Percentiles rank a stretch among this genome's conserved stretches.
phyloP scores from a whole-genome alignment of 2,888 invertebrate genomes.

The Lordiphosa fenestrarum region DNA sequence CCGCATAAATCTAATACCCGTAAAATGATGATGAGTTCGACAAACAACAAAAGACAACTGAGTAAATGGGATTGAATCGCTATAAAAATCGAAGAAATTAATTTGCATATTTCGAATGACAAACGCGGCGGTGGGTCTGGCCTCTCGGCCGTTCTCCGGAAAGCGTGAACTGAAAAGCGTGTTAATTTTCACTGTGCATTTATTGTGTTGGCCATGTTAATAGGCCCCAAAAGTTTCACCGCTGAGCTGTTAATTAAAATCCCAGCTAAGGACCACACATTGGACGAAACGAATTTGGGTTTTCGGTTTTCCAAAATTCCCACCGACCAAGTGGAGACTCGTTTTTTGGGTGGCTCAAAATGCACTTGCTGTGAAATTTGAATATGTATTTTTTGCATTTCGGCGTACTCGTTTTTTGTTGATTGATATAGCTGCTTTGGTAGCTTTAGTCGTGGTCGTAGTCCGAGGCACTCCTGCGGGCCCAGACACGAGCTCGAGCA shows the following conservation, averaged over 20 bases:
- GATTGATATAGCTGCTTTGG: constrained; percentile 52
- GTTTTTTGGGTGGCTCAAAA: constrained; percentile 5
- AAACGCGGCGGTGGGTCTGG: constrained; percentile 64
- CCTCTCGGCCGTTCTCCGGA: constrained; percentile 29
- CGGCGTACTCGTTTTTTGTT: constrained; percentile 64
- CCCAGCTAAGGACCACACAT: constrained; percentile 38
- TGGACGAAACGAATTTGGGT: constrained; percentile 7
- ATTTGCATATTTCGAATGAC: constrained; percentile 69
- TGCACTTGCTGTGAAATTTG: constrained; percentile 49
- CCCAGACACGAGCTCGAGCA: constrained; percentile 26
- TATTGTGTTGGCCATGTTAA: constrained; percentile 65
- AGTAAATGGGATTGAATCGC: constrained; percentile 23
- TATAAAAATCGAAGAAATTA: constrained; percentile 24
- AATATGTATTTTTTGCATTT: constrained; percentile 49
- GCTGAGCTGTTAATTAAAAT: constrained; percentile 71
- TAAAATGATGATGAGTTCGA: constrained; percentile 62
- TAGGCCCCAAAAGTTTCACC: constrained; percentile 68
- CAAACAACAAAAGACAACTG: constrained; percentile 44
- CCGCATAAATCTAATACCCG: constrained; percentile 69
- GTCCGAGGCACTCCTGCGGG: constrained; percentile 60
- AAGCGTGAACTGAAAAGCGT: constrained; percentile 73
- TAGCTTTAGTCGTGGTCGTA: constrained; percentile 19
- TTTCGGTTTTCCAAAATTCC: constrained; percentile 11
- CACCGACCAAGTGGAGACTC: constrained; percentile 14
- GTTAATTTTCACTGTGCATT: constrained; percentile 75